phyloP scores from a whole-genome alignment of 2,113 vertebrate species.

The Oxyura jamaicensis region DNA sequence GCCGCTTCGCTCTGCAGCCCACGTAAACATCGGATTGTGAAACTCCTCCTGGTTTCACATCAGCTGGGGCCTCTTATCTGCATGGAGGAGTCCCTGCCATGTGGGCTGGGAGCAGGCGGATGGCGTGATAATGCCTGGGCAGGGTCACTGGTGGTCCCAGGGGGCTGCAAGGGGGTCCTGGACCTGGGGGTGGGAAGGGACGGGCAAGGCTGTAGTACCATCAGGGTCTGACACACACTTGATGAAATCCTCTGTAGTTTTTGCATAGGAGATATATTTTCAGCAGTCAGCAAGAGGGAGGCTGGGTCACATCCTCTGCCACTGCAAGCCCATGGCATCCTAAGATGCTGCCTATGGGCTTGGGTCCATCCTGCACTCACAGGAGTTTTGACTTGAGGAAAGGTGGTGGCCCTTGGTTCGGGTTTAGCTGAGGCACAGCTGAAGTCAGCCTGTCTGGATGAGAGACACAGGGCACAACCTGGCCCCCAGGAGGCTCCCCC shows the following conservation, averaged over 20 bases:
- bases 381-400: background rate
- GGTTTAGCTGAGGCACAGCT: background rate
- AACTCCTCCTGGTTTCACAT: background rate
- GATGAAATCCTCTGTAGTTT: background rate
- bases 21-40: background rate
- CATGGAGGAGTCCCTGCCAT: background rate
- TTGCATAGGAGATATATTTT: background rate
- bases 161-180: background rate
- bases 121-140: background rate
- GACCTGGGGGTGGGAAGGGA: background rate
- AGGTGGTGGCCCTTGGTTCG: rapidly evolving
- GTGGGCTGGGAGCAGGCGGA: too few relatives aligned
- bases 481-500: background rate
- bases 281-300: background rate
- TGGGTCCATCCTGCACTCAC: background rate
- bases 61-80: rapidly evolving
- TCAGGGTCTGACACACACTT: background rate
- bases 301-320: too few relatives aligned
- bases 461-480: background rate
- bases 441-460: rapidly evolving
- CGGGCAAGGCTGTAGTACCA: background rate
- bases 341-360: too few relatives aligned
- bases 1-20: background rate
- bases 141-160: background rate
- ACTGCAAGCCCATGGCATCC: background rate